Evolutionary conservation across 2,888 invertebrate species (phyloP), one percentile per base, ranked within the genome.

Genomic region (Crioceris asparagi): DNA sequence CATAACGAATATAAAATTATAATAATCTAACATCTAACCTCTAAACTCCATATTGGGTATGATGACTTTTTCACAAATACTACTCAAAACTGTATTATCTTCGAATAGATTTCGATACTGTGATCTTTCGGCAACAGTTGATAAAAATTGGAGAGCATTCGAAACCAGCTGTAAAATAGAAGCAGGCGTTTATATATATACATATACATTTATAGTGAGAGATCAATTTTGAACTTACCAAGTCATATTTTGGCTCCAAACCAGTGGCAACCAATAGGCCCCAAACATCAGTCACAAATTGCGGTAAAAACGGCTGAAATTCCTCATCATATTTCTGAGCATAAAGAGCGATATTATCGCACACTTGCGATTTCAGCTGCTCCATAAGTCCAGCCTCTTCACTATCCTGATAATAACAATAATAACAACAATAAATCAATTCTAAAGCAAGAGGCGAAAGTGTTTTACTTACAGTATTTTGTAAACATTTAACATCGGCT

Each of bases 261-360:
- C 88, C 84, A 2, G 92, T 90, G 17, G 79, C 74, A 10, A 91
- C 81, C 30, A 99, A 69, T 32, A 98, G 69, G 43, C 81, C 81
- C 96, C 97, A 97, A 36, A 93, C 83, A 32, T 85, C 87, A 0
- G 83, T 86, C n/a, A 97, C 94, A 69, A 98, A 97, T 38, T 74
- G 75, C 1, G 86, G 83, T 49, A 97, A 77, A 64, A 83, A 91
- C 1, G 83, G 79, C 8, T 78, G 77, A 63, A 98, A 97, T 60
- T 98, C 98, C 63, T 98, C 97, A 57, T 94, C 93, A 56, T 98
- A 99, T 60, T 96, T 94, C 54, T 92, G 86, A 0, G 97, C 94
- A 64, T 96, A 99, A 37, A 99, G 69, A 0, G 83, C 77, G 8
- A 94, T 79, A 59, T 94, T 94, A 61, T 96, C 93, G 65, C 97